Evolutionary conservation across 2,113 vertebrate species (phyloP).

Genomic region (Cisticola juncidis): DNA sequence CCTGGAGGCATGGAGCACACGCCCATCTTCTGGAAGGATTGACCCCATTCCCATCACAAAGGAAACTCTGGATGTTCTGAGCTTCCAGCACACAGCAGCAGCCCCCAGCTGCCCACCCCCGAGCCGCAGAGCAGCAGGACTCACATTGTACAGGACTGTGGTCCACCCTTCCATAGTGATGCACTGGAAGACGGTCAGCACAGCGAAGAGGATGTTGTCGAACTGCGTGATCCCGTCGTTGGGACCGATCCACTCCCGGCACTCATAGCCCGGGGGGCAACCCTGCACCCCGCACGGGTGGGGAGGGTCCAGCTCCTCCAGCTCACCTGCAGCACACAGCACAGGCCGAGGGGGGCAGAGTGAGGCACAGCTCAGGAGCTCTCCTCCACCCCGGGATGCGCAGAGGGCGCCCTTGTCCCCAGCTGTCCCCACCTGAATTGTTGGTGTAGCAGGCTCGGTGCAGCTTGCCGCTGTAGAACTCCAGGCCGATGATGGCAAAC

Average conservation of each 20-base stretch:
- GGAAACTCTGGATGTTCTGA: not conserved
- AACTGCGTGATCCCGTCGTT: constrained; percentile 98
- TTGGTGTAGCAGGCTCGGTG: constrained; percentile 87
- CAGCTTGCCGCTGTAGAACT: constrained; percentile 96
- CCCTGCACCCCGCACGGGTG: constrained; percentile 86
- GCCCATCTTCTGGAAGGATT: not conserved
- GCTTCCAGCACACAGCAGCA: not conserved
- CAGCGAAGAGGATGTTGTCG: constrained; percentile 97
- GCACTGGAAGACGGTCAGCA: constrained; percentile 98
- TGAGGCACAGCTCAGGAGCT: not conserved
- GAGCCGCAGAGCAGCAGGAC: constrained; percentile 4
- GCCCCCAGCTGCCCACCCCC: not conserved
- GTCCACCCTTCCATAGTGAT: constrained; percentile 99
- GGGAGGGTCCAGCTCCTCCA: constrained; percentile 80
- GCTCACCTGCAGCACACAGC: constrained; percentile 66
- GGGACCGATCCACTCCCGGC: constrained; percentile 91
- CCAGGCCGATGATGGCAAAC: constrained; percentile 98
- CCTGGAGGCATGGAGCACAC: fast-evolving
- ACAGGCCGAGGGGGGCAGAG: not conserved
- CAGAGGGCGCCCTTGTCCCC: not conserved
- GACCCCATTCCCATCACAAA: not conserved
- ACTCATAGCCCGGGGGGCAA: constrained; percentile 86
- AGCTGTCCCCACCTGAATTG: constrained; percentile 78
- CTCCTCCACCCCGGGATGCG: fast-evolving
- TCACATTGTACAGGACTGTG: constrained; percentile 95